These are phyloP conservation scores for Scortum barcoo DNA, from an alignment of 2,113 vertebrate genomes.

Conservation along the genomic window DNA sequence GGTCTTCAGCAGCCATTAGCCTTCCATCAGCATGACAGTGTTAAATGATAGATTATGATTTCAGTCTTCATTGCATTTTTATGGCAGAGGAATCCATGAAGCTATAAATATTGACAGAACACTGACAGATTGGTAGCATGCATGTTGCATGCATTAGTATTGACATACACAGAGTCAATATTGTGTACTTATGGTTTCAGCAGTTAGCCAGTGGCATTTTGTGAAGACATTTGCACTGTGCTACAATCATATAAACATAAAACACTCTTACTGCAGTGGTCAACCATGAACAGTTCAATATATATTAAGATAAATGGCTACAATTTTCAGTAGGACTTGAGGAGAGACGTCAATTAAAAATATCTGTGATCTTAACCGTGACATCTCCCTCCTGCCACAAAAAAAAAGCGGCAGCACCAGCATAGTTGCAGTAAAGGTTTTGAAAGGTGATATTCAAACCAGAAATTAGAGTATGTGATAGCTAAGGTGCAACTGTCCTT, in stretches of 20 bases:
- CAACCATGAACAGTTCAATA: background rate
- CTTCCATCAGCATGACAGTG: constrained; percentile 23
- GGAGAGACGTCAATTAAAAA: constrained; percentile 49
- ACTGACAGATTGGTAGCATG: constrained; percentile 45
- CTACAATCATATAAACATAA: background rate
- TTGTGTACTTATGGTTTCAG: background rate
- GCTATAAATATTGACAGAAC: constrained; percentile 48
- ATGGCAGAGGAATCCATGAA: constrained; percentile 31
- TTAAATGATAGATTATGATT: constrained; percentile 47
- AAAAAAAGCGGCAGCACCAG: background rate
- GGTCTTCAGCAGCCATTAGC: constrained; percentile 41
- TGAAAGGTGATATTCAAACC: constrained; percentile 17
- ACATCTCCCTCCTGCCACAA: background rate
- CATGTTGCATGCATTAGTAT: constrained; percentile 38
- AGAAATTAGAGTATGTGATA: constrained; percentile 10
- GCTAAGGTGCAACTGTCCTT: constrained; percentile 15
- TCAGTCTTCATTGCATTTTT: constrained; percentile 40
- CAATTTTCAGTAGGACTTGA: constrained; percentile 5
- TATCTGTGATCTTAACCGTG: constrained; percentile 31
- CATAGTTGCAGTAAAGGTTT: background rate
- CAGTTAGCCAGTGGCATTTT: background rate
- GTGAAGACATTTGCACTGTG: background rate
- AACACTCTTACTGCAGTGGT: background rate
- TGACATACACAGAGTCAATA: constrained; percentile 37
- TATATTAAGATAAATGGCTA: constrained; percentile 13